Conservation (phyloP, 1,140 invertebrate species). For the Asobara japonica region DNA sequence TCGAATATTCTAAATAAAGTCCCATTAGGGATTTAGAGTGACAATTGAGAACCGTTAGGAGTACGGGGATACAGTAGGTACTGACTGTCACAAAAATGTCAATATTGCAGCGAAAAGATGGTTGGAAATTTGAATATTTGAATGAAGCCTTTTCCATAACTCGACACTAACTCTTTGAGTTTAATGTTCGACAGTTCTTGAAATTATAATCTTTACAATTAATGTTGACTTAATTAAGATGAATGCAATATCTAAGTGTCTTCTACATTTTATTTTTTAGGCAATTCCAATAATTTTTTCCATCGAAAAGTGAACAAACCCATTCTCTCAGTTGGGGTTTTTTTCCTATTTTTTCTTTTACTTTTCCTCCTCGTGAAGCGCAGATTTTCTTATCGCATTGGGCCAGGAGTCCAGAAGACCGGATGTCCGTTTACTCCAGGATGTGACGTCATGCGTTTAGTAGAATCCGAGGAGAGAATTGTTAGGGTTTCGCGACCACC, state of each 20-base stretch:
- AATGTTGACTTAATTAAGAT: no score
- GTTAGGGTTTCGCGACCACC: background rate
- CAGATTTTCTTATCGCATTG: constrained; percentile 53
- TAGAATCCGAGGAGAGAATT: background rate
- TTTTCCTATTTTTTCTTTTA: background rate
- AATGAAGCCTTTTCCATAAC: no score
- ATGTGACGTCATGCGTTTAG: background rate
- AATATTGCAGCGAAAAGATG: no score
- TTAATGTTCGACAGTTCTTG: no score
- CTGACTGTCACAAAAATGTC: no score
- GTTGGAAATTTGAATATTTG: no score
- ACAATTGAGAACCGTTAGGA: background rate
- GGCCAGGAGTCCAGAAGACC: constrained; percentile 52
- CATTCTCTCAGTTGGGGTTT: background rate
- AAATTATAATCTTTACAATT: no score
- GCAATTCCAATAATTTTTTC: no score
- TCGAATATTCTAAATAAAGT: background rate
- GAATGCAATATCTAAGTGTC: no score
- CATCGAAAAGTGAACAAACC: background rate
- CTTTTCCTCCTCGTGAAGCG: background rate
- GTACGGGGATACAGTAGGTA: background rate
- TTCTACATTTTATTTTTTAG: no score
- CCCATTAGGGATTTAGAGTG: no score
- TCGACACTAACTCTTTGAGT: no score
- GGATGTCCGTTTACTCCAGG: background rate